Evolutionary conservation across 2,888 invertebrate genomes (phyloP).

Genomic region (Cerastis leucographa): DNA sequence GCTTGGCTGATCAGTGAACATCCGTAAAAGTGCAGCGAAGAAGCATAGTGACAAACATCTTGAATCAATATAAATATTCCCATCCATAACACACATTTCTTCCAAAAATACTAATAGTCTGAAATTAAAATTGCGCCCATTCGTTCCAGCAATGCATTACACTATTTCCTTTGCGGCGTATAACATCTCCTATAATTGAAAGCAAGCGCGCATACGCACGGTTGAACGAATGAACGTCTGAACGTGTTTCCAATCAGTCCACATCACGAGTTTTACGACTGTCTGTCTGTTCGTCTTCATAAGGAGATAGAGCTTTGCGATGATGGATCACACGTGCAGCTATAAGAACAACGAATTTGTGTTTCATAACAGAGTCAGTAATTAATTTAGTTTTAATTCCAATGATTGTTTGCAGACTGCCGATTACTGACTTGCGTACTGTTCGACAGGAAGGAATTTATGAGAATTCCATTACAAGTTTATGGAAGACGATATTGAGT

Average conservation of each 20-base stretch:
- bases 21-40: not conserved
- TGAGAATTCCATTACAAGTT: not conserved
- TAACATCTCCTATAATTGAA: slow-evolving; percentile 86
- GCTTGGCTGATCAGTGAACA: not conserved
- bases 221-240: slow-evolving; percentile 77
- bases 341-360: slow-evolving; percentile 69
- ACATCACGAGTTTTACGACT: slow-evolving; percentile 86
- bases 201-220: slow-evolving; percentile 81
- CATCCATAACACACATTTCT: slow-evolving; percentile 5
- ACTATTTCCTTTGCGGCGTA: slow-evolving; percentile 76
- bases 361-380: slow-evolving; percentile 62
- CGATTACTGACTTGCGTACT: not conserved
- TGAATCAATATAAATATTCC: slow-evolving; percentile 24
- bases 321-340: slow-evolving; percentile 88
- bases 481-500: not conserved
- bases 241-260: slow-evolving; percentile 88
- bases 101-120: slow-evolving; percentile 24
- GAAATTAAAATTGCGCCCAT: slow-evolving; percentile 49
- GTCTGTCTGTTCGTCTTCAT: slow-evolving; percentile 83
- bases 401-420: slow-evolving; percentile 56
- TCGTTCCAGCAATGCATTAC: slow-evolving; percentile 64
- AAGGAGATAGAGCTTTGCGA: slow-evolving; percentile 80
- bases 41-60: slow-evolving; percentile 9
- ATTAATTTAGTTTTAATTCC: slow-evolving; percentile 55
- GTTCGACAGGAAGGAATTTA: not conserved